Percentiles rank a stretch among this genome's conserved stretches.
These are phyloP conservation scores for Rhaphigaster nebulosa DNA, from an alignment of 2,888 invertebrate genomes.

Conservation along the genomic window DNA sequence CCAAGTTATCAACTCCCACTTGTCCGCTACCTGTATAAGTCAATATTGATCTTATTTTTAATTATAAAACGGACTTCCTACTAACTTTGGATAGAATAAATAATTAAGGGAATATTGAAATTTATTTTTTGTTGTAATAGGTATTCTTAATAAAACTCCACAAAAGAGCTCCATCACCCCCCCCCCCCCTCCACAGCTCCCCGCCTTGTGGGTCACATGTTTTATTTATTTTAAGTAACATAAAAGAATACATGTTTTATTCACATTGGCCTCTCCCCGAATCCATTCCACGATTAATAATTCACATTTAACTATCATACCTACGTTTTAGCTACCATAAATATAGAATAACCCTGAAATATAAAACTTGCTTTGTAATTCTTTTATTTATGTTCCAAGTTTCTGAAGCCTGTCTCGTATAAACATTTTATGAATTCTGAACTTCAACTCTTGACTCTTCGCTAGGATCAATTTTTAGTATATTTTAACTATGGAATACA, in stretches of 20 bases:
- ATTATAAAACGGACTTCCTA: too few relatives aligned
- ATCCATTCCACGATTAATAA: neutral
- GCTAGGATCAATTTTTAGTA: too few relatives aligned
- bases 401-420: too few relatives aligned
- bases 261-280: neutral
- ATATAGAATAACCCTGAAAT: neutral
- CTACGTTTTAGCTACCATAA: neutral
- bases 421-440: too few relatives aligned
- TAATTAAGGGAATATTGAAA: neutral
- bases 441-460: too few relatives aligned
- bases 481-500: too few relatives aligned
- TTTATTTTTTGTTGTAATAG: neutral
- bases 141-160: neutral
- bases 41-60: too few relatives aligned
- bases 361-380: neutral
- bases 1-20: too few relatives aligned
- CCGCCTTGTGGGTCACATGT: neutral
- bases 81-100: too few relatives aligned
- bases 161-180: neutral
- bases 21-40: too few relatives aligned
- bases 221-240: neutral
- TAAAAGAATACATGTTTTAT: neutral
- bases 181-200: too few relatives aligned
- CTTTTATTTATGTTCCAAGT: too few relatives aligned
- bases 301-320: neutral